A percentile compares a stretch with the other conserved stretches of the same genome.
phyloP scores from a whole-genome alignment of 2,888 invertebrate genomes.

The Erebia palarica region DNA sequence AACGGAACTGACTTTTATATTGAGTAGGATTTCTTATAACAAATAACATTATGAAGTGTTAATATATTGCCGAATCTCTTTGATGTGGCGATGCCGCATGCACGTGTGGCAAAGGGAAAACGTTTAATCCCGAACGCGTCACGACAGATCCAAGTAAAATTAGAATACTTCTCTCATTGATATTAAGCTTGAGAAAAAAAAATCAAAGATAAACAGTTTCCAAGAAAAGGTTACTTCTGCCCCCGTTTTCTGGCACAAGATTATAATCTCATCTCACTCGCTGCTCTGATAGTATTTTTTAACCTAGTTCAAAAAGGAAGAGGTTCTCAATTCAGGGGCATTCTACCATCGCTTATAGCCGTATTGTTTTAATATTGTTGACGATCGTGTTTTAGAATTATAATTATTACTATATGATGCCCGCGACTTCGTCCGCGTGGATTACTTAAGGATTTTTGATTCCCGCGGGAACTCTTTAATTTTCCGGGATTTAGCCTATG shows the following conservation, averaged over 20 bases:
- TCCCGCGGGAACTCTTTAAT: too few relatives aligned
- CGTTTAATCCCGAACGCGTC: slow-evolving; percentile 12
- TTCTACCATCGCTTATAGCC: too few relatives aligned
- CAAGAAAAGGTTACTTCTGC: neutral
- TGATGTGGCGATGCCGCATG: neutral
- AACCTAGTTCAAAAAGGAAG: too few relatives aligned
- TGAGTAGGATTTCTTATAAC: slow-evolving; percentile 20
- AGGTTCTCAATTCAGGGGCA: too few relatives aligned
- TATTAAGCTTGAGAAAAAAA: neutral
- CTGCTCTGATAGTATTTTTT: too few relatives aligned
- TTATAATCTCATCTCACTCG: too few relatives aligned
- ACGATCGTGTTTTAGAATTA: too few relatives aligned
- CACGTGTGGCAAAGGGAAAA: slow-evolving; percentile 17
- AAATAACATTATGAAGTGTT: slow-evolving; percentile 19
- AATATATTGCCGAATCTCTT: slow-evolving; percentile 12
- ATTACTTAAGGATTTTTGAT: too few relatives aligned
- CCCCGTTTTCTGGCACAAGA: neutral
- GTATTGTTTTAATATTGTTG: too few relatives aligned
- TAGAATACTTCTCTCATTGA: slow-evolving; percentile 20
- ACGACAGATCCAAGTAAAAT: slow-evolving; percentile 16
- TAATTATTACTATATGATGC: too few relatives aligned
- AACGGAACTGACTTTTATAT: slow-evolving; percentile 19
- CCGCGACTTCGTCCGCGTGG: too few relatives aligned
- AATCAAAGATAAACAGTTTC: neutral
- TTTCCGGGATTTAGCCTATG: too few relatives aligned